Base-by-base conservation (phyloP, 2,797 vertebrate species). In the Ctenosaura bakeri region DNA sequence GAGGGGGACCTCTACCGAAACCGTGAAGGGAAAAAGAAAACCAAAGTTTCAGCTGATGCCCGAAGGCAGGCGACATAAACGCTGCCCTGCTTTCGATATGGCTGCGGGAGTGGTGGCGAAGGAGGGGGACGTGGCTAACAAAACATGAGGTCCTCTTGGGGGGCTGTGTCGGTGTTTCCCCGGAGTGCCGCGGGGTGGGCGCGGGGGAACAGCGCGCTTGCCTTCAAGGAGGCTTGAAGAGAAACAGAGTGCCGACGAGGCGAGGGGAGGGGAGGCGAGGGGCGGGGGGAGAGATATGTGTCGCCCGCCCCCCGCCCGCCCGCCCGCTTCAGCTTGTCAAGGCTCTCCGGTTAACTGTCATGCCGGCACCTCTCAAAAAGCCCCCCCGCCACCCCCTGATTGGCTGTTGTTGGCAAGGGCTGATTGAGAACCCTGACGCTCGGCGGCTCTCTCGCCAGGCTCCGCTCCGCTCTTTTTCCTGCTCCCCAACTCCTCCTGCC, bases 381-480 rank as follows among this genome's bases (percentile, higher is more conserved):
- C 76, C 92, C 3, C 66, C 62, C 14, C 69, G 50, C 69, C 69
- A 13, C 90, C 79, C 95, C 94, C 96, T 93, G 96, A 98, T 98
- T 98, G 98, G 98, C 96, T 94, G 91, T 93, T 93, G 92, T 93
- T 93, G 92, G 93, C 93, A 88, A 93, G 86, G 89, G 94, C 97
- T 94, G 97, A 96, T 97, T 92, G 94, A 93, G 97, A 97, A 98
- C 97, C 94, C 97, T 94, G 96, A 97, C 97, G 95, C 79, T 32
- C 50, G 95, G 95, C 77, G 95, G 95, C 79, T 80, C 95, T 0
- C 80, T 91, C 94, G 42, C 42, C 42, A 46, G 42, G 42, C 42
- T 46, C 94, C 94, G 91, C 95, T 81, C 95, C 74, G 92, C 93
- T 94, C 94, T 94, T 92, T 94, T 64, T 91, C 91, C 94, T 89